These are phyloP conservation scores for Pygmarrhopalites habei DNA, from an alignment of 1,140 invertebrate species.

Conservation along the genomic window DNA sequence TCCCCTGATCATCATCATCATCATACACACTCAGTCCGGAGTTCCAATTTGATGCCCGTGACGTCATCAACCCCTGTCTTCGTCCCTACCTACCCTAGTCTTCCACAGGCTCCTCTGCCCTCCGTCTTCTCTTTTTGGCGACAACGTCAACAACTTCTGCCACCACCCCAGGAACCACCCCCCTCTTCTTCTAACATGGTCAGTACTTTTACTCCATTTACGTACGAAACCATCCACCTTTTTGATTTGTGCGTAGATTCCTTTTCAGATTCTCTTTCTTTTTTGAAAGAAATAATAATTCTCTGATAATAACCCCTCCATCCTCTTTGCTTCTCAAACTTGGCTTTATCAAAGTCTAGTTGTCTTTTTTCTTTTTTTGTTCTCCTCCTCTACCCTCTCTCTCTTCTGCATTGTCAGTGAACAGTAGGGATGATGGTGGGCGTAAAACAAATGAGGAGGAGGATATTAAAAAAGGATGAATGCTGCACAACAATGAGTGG, in stretches of 20 bases:
- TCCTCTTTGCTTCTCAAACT: no score
- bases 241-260: not conserved
- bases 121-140: slow-evolving; percentile 14
- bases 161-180: not conserved
- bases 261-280: not conserved
- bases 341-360: no score
- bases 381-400: no score
- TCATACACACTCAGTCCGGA: not conserved
- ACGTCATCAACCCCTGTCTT: not conserved
- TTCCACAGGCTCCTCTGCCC: not conserved
- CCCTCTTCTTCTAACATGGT: not conserved
- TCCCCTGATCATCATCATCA: not conserved
- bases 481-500: no score
- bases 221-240: not conserved
- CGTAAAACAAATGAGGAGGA: no score
- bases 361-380: no score
- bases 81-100: not conserved
- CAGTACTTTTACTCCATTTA: not conserved
- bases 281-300: not conserved
- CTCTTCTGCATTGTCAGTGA: no score
- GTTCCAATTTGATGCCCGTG: not conserved
- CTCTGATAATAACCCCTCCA: no score
- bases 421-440: no score
- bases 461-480: no score
- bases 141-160: not conserved